Percentiles rank a stretch among this genome's conserved stretches.
phyloP scores from a whole-genome alignment of 2,797 vertebrate species.

The Gadopsis marmoratus region DNA sequence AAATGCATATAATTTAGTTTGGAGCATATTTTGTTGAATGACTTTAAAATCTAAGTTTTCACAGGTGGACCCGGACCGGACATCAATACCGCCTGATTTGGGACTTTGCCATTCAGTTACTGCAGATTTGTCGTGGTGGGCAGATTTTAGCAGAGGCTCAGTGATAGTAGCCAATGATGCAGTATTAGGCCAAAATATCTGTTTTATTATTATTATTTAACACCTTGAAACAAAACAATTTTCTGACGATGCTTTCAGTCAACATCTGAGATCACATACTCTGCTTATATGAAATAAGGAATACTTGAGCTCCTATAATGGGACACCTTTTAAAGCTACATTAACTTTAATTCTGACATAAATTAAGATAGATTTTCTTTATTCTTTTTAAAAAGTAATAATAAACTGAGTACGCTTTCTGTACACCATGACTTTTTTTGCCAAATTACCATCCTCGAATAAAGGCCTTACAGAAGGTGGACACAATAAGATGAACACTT shows the following conservation, averaged over 20 bases:
- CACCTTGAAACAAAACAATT: not conserved
- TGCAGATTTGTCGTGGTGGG: not conserved
- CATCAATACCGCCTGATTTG: not conserved
- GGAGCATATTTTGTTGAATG: not conserved
- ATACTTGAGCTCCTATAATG: not conserved
- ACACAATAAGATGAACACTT: not conserved
- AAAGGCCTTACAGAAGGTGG: not conserved
- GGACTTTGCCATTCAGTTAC: not conserved
- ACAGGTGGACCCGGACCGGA: not conserved
- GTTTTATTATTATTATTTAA: not conserved
- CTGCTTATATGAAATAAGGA: too few species aligned
- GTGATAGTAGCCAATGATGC: not conserved
- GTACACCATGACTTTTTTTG: not conserved
- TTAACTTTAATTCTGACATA: not conserved
- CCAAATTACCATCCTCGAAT: not conserved
- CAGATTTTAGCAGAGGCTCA: not conserved
- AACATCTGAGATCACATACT: too few species aligned
- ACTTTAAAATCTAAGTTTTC: slow-evolving; percentile 1
- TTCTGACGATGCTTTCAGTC: not conserved
- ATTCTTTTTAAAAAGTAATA: not conserved
- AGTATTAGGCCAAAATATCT: not conserved
- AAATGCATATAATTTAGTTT: not conserved
- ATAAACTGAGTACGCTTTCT: not conserved
- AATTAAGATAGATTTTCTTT: not conserved
- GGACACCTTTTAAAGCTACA: not conserved